Evolutionary conservation across 2,113 vertebrate genomes (phyloP), one percentile per base, ranked within the genome.

Genomic region (Arothron firmamentum): DNA sequence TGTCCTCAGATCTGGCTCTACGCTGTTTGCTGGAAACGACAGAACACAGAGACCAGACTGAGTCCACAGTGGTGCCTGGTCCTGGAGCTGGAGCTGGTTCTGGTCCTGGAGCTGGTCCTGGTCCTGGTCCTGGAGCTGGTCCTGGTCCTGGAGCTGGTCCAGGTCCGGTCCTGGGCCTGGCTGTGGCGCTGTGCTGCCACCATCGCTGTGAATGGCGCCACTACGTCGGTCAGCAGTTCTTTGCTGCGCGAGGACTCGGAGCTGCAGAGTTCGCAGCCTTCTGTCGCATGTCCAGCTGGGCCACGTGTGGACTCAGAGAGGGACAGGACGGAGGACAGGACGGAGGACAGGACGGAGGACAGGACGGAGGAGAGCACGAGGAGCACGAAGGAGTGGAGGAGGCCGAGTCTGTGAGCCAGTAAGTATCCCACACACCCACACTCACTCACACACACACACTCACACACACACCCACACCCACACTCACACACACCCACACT

Each of bases 261-360:
- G 81, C 90, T 0, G 50, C 38, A 1, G 94, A 99, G 80, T 99
- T 99, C 67, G 74, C 90, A 10, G 92, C 92, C 54, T 95, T 96
- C 85, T 94, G 94, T 74, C 92, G 96, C 60, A 96, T 99, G 95
- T 96, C 94, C 59, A 98, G 97, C 67, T 99, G 97, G 97, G 97
- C 96, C 1, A 99, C 96, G 0, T 99, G 96, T 80, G 95, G 96
- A 31, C 87, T 91, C 21, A 79, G 65, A 60, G 57, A 56, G 25
- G 31, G 52, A 47, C 15, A 28, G 54, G 14, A 34, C 1, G 0
- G 15, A 72, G 38, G 62, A 61, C 52, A 66, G 70, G 25, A 59
- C 16, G 43, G 13, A 16, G 43, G 28, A 28, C 28, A 28, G 28
- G 63, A 47, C 16, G 43, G 13, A 16, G 31, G 52, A 47, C 15